These are phyloP conservation scores for Sebastes steindachneri DNA, from an alignment of 2,797 vertebrate genomes.

Conservation along the genomic window DNA sequence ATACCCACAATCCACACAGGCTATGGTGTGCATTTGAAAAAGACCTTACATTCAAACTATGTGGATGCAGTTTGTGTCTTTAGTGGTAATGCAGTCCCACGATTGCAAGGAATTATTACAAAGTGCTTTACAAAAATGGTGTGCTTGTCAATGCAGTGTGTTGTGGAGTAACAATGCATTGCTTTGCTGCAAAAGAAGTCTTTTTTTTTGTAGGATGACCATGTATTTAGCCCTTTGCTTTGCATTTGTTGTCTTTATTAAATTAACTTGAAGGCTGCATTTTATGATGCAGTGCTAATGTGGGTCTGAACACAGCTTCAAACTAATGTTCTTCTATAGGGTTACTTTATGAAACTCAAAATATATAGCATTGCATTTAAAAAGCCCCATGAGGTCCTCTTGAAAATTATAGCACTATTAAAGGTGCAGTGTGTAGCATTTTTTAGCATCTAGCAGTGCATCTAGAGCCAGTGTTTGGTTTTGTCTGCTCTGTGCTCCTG, in stretches of 20 bases:
- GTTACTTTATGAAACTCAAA: not conserved
- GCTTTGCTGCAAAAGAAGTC: not conserved
- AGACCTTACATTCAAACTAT: not conserved
- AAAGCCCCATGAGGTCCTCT: not conserved
- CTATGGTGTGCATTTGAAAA: not conserved
- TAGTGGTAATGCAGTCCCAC: not conserved
- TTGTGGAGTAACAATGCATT: too few relatives aligned
- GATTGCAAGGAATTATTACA: not conserved
- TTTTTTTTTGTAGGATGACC: not conserved
- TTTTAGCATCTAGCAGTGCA: accelerated
- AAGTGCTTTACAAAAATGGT: not conserved
- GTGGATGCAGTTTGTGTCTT: not conserved
- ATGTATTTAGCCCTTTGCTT: not conserved
- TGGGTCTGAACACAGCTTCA: not conserved
- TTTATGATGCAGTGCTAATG: not conserved
- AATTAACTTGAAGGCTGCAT: not conserved
- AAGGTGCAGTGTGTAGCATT: not conserved
- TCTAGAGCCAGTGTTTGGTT: too few relatives aligned
- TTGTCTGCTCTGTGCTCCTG: too few relatives aligned
- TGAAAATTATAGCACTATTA: not conserved
- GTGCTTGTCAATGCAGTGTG: not conserved
- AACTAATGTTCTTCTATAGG: not conserved
- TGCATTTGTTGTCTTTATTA: not conserved
- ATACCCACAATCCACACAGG: not conserved
- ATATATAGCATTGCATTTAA: not conserved